Conservation (phyloP, 2,797 vertebrate species). For the Knipowitschia caucasica region DNA sequence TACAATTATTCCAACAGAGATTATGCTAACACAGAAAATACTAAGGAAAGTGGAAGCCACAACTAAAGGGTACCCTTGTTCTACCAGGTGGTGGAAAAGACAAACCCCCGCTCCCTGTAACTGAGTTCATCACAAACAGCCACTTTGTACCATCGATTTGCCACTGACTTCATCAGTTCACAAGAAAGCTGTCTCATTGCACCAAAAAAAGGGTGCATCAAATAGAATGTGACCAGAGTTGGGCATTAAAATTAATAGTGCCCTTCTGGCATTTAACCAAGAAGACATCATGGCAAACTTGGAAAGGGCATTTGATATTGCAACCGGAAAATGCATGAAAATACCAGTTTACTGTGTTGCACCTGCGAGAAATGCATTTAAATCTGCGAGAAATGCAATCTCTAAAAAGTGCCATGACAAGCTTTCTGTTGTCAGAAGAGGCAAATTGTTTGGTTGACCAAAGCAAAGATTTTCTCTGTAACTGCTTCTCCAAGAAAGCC, state of each 20-base stretch:
- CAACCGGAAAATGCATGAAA: background rate
- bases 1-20: too few species aligned
- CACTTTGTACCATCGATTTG: background rate
- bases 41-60: background rate
- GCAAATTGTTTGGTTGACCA: background rate
- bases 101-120: too few species aligned
- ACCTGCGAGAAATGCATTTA: slow-evolving; percentile 4
- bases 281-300: background rate
- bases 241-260: slow-evolving; percentile 7
- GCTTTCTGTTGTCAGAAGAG: background rate
- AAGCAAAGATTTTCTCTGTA: background rate
- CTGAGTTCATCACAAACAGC: background rate
- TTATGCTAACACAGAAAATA: background rate
- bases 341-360: slow-evolving; percentile 1
- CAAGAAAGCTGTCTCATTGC: background rate
- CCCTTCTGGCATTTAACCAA: background rate
- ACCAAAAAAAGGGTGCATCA: background rate
- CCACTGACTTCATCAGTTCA: background rate
- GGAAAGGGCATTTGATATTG: background rate
- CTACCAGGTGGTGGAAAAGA: slow-evolving; percentile 13
- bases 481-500: background rate
- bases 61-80: slow-evolving; percentile 4
- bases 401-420: background rate
- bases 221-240: slow-evolving; percentile 9
- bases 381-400: slow-evolving; percentile 1